These are phyloP conservation scores for Cavia porcellus DNA, from an alignment of 2,113 vertebrate genomes.

Conservation along the genomic window DNA sequence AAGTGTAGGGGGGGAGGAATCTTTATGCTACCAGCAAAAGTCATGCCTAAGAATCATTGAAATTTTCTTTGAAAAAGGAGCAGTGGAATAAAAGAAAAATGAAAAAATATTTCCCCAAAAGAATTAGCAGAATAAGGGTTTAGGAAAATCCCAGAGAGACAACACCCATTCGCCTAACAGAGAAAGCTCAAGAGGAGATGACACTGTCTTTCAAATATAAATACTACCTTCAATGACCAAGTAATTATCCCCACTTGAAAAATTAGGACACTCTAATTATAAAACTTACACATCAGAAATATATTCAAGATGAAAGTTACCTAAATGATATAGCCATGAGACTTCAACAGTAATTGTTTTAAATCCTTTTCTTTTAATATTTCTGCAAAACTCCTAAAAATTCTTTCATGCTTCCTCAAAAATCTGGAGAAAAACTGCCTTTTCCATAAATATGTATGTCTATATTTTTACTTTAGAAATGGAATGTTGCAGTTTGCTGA, in stretches of 20 bases:
- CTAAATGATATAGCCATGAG: background rate
- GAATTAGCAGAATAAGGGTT: background rate
- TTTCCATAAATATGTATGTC: background rate
- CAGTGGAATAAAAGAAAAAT: background rate
- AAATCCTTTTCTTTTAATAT: background rate
- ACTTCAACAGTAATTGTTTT: background rate
- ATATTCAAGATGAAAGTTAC: background rate
- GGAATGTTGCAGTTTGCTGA: background rate
- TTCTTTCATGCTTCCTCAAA: background rate
- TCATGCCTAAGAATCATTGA: background rate
- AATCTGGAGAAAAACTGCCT: background rate
- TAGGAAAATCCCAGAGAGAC: background rate
- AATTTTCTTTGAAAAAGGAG: conserved; percentile 15
- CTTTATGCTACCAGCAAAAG: background rate
- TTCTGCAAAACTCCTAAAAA: background rate
- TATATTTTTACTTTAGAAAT: background rate
- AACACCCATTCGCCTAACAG: background rate
- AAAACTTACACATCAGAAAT: background rate
- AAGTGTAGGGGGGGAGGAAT: background rate
- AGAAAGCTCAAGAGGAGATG: background rate
- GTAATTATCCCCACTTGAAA: background rate
- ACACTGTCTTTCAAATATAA: background rate
- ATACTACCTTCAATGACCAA: background rate
- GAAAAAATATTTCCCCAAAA: background rate
- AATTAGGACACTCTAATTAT: background rate